phyloP scores from a whole-genome alignment of 64 coral and sea anemone genomes.

The Montipora efflorescens region DNA sequence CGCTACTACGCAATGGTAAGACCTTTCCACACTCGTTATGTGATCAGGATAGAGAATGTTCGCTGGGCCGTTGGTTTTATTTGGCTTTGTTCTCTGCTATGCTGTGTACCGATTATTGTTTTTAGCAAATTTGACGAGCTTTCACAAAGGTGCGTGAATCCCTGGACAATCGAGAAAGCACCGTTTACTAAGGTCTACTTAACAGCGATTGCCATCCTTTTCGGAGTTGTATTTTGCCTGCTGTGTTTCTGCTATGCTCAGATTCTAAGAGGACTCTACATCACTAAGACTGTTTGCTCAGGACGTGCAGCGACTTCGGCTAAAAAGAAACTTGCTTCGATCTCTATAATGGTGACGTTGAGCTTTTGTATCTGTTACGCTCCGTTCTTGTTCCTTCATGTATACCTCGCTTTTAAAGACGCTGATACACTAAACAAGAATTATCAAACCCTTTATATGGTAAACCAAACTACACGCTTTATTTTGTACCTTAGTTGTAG shows the following conservation, averaged over 20 bases:
- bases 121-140: slow-evolving; percentile 13
- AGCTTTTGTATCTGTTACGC: slow-evolving; percentile 47
- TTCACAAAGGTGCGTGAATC: background rate
- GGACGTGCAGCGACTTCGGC: background rate
- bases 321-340: slow-evolving; percentile 46
- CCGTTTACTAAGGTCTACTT: slow-evolving; percentile 14
- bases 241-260: slow-evolving; percentile 58
- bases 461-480: slow-evolving; percentile 24
- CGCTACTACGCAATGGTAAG: slow-evolving; percentile 18
- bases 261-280: slow-evolving; percentile 54
- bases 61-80: background rate
- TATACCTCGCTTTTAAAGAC: slow-evolving; percentile 17
- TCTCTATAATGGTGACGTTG: slow-evolving; percentile 34
- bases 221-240: background rate
- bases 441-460: background rate
- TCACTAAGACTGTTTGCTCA: slow-evolving; percentile 45
- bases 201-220: background rate
- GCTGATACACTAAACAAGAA: background rate
- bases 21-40: background rate
- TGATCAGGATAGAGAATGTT: background rate
- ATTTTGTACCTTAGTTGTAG: slow-evolving; percentile 63
- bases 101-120: slow-evolving; percentile 11
- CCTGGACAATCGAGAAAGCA: slow-evolving; percentile 11
- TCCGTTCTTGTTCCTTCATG: slow-evolving; percentile 30
- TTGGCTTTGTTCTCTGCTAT: slow-evolving; percentile 22